Evolutionary conservation across 2,888 invertebrate genomes (phyloP), one percentile per base, ranked within the genome.

Genomic region (Synanthedon formicaeformis): DNA sequence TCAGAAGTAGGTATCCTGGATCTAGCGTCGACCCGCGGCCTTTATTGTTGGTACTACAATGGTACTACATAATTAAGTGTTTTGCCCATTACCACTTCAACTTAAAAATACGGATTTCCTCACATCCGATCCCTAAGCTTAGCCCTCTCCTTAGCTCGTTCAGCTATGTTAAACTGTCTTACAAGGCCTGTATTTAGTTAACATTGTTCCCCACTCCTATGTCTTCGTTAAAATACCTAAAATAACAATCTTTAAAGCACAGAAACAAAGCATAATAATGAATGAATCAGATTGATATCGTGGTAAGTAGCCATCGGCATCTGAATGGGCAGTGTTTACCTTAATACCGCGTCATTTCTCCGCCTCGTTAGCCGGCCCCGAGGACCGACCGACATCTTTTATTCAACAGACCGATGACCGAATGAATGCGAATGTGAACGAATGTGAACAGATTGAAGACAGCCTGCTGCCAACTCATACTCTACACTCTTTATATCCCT

Each of bases 331-430:
- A 64, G 64, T 69, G 67, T 69, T 74, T 70, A 73, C 67, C 62
- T 69, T 51, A 53, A 53, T 53, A 34, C 48, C 12, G 49, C 57
- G 60, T 65, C 66, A 69, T 71, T 73, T 74, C 64, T 60, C 66
- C 67, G 65, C 65, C 69, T 74, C 72, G 70, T 75, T 75, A 73
- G 65, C 55, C 58, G 54, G 57, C 61, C 51, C 40, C 50, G 51
- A 14, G 53, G 34, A 23, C 45, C 59, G 55, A 56, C 60, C 59
- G 70, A 68, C 71, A 78, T 78, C 73, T 77, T 77, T 78, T 77
- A 78, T 78, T 78, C 78, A 78, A 65, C 67, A 67, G 65, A 64
- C 69, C 69, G 66, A 70, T 72, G 73, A 73, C 69, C 69, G 71
- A 71, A 71, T 70, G 69, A 64, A 61, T 62, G 59, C 58, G 65